Base-by-base conservation (phyloP, 1,140 invertebrate genomes). In the Rhopalosiphum padi region DNA sequence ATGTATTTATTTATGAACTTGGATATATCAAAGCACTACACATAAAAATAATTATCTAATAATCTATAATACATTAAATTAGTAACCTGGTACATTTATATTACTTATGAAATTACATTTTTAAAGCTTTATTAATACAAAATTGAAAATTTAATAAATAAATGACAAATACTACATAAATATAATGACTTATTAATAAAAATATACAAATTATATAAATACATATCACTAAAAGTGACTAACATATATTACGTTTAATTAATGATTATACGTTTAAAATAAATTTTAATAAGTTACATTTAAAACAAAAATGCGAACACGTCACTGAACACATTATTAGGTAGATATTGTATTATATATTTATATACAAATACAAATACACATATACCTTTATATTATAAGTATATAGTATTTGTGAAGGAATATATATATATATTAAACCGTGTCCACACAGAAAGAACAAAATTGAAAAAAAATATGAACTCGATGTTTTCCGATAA, bases 291-390 rank as follows among this genome's bases (percentile, higher is more conserved):
- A 55, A 83, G 46, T 91, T 92, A 93, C 11, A 85, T 25, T 15
- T 82, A 86, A 86, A 85, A 93, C 46, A 93, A 37, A 93, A 85
- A 93, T 85, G 77, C 85, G 77, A 48, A 93, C 51, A 92, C 35
- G 82, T 82, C 43, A 85, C 77, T 92, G 91, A 92, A 92, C 77
- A 93, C 91, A 93, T 93, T 41, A 86, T 85, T 92, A 85, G 91
- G 91, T 93, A 53, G 77, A 53, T 93, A 85, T 53, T 93, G 43
- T 51, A 88, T 22, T 35, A 90, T 68, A 43, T 90, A 68, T 25
- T 30, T 48, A 23, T n/a, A 22, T 51, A 90, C 25, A 90, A 25
- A 60, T 55, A 90, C 37, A 90, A 25, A 60, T 55, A 90, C 87
- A 88, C 48, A 53, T 46, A 86, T 25, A 87, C 41, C 23, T n/a